Evolutionary conservation across 2,113 vertebrate genomes (phyloP).

Genomic region (Dicaeum eximium): DNA sequence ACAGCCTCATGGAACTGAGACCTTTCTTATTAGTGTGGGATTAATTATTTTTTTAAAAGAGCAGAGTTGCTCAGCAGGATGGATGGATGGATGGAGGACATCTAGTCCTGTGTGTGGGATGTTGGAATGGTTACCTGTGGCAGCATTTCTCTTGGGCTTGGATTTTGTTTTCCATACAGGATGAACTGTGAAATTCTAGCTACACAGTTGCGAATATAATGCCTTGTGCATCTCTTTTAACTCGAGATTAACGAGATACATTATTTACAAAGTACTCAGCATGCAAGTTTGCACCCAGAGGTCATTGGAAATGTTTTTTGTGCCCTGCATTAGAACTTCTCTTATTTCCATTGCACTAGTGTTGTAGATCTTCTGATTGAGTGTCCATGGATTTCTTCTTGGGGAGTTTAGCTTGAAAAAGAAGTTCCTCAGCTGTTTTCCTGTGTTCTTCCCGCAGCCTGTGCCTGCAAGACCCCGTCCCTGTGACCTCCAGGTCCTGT

Average conservation of each 20-base stretch:
- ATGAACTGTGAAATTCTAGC: neutral
- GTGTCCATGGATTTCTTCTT: neutral
- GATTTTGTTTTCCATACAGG: neutral
- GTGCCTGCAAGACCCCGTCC: constrained; percentile 77
- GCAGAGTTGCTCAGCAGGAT: neutral
- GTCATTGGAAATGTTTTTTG: neutral
- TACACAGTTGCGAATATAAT: neutral
- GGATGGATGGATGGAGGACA: neutral
- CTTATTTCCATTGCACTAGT: neutral
- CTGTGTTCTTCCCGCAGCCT: constrained; percentile 72
- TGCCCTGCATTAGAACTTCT: neutral
- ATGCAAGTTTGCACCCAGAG: neutral
- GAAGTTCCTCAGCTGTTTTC: neutral
- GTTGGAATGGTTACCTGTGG: neutral
- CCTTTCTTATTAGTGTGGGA: neutral
- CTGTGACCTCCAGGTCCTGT: constrained; percentile 82
- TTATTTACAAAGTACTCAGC: neutral
- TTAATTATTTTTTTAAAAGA: neutral
- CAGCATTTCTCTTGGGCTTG: neutral
- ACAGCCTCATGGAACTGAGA: neutral
- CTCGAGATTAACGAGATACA: neutral
- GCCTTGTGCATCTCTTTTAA: neutral
- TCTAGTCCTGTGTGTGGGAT: rapidly evolving
- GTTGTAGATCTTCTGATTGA: neutral
- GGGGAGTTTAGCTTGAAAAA: neutral